Base-by-base conservation (phyloP, 2,888 invertebrate species). In the Eumacrocentrus americanus region DNA sequence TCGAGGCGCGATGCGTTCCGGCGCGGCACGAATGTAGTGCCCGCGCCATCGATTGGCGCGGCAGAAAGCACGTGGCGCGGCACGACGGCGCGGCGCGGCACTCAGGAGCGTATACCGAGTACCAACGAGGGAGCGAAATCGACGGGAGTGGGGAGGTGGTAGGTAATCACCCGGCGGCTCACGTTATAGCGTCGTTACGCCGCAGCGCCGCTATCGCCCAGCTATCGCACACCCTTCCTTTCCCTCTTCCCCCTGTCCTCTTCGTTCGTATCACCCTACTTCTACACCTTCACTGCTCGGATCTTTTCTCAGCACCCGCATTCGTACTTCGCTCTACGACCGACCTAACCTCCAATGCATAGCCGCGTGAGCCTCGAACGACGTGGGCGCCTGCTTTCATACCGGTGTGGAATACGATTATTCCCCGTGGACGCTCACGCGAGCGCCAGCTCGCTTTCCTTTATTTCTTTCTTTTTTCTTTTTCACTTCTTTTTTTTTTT, bases 121-220 rank as follows among this genome's bases (percentile, higher is more conserved):
- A 23, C 50, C 56, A 42, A 44, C 50, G 48, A 42, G n/a, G n/a
- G 52, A 25, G 46, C 40, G 42, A 23, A 29, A 35, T 44, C 48
- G 52, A 60, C 44, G 44, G 53, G 37, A 46, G 51, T 51, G 52
- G 55, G 66, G 69, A 74, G 79, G 78, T 77, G 77, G 78, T 75
- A 74, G 78, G 79, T 79, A 79, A 79, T 79, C 79, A 79, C 78
- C 78, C 79, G 72, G 74, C 76, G 78, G 79, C 78, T 75, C 75
- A 75, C 78, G 79, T 79, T 79, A 79, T 79, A 79, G 79, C 79
- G 76, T 79, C 79, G 79, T 79, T 79, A 79, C 74, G 76, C 78
- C 77, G 74, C 76, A 77, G 75, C 75, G 69, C 72, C 73, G 76
- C 75, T 76, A 76, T 76, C 77, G 72, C 70, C 67, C 64, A 61